Base-by-base conservation (phyloP, 2,113 vertebrate genomes). In the Oreochromis niloticus region DNA sequence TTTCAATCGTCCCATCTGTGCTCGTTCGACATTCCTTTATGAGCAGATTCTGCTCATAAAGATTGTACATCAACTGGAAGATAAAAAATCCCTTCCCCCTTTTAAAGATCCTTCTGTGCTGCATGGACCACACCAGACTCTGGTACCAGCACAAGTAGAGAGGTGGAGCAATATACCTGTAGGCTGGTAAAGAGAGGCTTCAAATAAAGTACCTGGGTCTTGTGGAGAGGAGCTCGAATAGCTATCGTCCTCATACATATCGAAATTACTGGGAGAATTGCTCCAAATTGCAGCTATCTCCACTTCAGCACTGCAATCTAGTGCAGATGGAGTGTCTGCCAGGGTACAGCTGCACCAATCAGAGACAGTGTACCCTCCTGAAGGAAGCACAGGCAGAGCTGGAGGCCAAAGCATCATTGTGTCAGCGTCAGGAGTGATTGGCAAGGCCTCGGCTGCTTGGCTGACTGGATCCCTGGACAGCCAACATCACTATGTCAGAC, bases 211-310 rank as follows among this genome's bases (percentile, higher is more conserved):
- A 81, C 63, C 87, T 59, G 36, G 91, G 86, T 81, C 85, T 90
- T 43, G 82, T 63, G 78, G 90, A 93, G 90, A 89, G 88, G 82
- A 81, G 84, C 55, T n/a, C 19, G 54, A 82, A 91, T 93, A 90
- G 91, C 86, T 91, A 88, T 55, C 63, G 57, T 93, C 85, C 90
- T 93, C 89, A 92, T 93, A 93, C 93, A 93, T 95, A 92, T 92
- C 87, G 43, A 85, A 94, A 95, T 94, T 93, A 95, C 94, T 84
- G 80, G 84, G 80, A 80, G 87, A 94, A 95, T 95, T 93, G 92
- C 87, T 87, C 82, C 92, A 95, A 96, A 95, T 95, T 94, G 93
- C 93, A 91, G 88, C 94, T 85, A 89, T 94, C 91, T 94, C 88
- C 90, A 93, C 92, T 93, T 87, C 84, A 71, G 88, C 86, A 27